These are phyloP conservation scores for Cryptoprocta ferox DNA, from an alignment of 2,797 vertebrate species.

Conservation along the genomic window DNA sequence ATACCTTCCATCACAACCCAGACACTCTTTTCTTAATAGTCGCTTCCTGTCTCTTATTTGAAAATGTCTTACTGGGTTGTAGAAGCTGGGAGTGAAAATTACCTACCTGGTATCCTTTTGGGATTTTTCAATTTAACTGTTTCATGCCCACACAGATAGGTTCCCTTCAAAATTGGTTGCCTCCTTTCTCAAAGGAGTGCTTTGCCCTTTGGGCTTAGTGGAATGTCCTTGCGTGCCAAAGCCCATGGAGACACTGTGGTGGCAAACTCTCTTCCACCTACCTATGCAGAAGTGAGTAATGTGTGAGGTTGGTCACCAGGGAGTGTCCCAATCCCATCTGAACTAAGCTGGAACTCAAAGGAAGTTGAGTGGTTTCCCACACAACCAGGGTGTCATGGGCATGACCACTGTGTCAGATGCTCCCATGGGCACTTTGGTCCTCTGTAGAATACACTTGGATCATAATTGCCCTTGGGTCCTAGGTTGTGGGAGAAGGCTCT, in stretches of 20 bases:
- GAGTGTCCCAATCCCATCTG: not conserved
- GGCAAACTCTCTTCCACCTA: constrained; percentile 43
- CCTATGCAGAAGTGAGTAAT: constrained; percentile 13
- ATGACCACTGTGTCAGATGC: not conserved
- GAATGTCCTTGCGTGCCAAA: constrained; percentile 45
- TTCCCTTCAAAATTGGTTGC: constrained; percentile 34
- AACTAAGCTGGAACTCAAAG: constrained; percentile 5
- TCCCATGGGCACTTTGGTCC: not conserved
- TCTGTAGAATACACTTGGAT: not conserved
- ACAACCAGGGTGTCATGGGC: not conserved
- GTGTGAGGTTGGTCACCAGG: not conserved
- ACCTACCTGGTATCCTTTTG: not conserved
- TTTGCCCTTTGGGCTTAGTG: constrained; percentile 45
- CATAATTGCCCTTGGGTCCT: not conserved
- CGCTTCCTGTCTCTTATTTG: not conserved
- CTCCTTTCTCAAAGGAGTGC: constrained; percentile 35
- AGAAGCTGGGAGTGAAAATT: constrained; percentile 29
- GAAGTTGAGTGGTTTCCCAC: not conserved
- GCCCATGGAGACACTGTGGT: not conserved
- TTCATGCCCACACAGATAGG: not conserved
- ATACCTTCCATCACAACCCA: not conserved
- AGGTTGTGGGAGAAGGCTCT: not conserved
- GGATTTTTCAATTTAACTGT: constrained; percentile 44
- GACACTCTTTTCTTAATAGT: not conserved
- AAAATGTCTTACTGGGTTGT: not conserved